Base-by-base conservation (phyloP, 2,888 invertebrate genomes). In the Parnassius orleans region DNA sequence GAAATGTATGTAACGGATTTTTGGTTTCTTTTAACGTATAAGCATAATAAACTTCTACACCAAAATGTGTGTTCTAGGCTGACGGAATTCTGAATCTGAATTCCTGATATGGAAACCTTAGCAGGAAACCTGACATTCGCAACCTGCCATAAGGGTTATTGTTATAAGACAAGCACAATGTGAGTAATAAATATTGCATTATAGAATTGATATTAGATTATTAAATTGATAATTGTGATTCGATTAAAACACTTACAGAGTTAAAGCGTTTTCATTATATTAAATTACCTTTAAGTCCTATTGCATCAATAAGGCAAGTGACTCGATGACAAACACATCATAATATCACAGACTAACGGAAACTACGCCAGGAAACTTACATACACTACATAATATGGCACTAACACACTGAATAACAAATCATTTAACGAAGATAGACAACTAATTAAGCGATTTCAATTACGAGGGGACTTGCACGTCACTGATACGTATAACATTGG, bases 261-360 rank as follows among this genome's bases (percentile, higher is more conserved):
- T 51, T 48, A 57, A 52, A 57, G 53, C 57, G 12, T 52, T 42
- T 44, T n/a, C 7, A 50, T 52, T 51, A 57, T 47, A 10, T 54
- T 48, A 51, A 51, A 47, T 57, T 43, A 50, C 58, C 46, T 41
- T 71, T 67, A 69, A 66, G 64, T 65, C 69, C 67, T 68, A 69
- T 69, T 75, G 77, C 72, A 68, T 72, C 72, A 75, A 77, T 72
- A 82, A 83, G 83, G 84, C 86, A 82, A 84, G 79, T 76, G 66
- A 76, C 79, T 86, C 81, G 78, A 80, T 83, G 80, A 81, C 77
- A 72, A 83, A 79, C 79, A 79, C 79, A 75, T 77, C 75, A 83
- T 90, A 90, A 83, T 90, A 90, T 90, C 91, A 90, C 90, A 90
- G 91, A 86, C 89, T 88, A 90, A 87, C 83, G 77, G 81, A 90